Conservation (phyloP, 2,113 vertebrate species). For the Apistogramma diplotaenia region DNA sequence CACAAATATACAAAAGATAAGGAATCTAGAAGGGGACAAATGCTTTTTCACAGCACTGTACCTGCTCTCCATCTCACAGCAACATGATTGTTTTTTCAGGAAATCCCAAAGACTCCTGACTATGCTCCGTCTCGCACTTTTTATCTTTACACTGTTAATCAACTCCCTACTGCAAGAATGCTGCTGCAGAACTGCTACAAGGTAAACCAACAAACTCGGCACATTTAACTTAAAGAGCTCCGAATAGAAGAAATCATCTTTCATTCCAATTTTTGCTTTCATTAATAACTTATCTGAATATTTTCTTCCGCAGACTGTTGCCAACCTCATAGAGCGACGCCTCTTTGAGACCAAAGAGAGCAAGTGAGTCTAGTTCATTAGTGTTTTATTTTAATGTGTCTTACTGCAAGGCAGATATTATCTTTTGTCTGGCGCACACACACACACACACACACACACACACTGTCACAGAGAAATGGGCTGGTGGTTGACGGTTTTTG, state of each 20-base stretch:
- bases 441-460: not conserved
- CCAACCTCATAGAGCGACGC: conserved; percentile 90
- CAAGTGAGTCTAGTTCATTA: conserved; percentile 81
- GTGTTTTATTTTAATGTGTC: not conserved
- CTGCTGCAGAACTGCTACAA: conserved; percentile 90
- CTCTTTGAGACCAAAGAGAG: conserved; percentile 90
- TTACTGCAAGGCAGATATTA: not conserved
- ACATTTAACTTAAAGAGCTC: not conserved
- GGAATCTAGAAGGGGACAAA: too few species aligned
- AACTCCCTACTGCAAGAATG: conserved; percentile 82
- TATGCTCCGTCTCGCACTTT: conserved; percentile 93
- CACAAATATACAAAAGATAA: not conserved
- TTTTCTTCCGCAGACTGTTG: conserved; percentile 80
- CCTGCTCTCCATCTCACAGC: conserved; percentile 14
- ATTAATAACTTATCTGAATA: not conserved
- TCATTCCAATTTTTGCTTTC: not conserved
- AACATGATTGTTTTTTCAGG: conserved; percentile 70
- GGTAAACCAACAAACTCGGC: conserved; percentile 65
- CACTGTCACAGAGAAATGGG: not conserved
- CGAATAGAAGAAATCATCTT: not conserved
- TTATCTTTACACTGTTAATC: conserved; percentile 90
- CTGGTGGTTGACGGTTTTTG: not conserved
- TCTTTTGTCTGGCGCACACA: not conserved
- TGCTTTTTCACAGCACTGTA: too few species aligned
- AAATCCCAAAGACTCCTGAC: conserved; percentile 95